A percentile compares a stretch with the other conserved stretches of the same genome.
phyloP scores from a whole-genome alignment of 2,113 vertebrate genomes.

The Xerus inauris region DNA sequence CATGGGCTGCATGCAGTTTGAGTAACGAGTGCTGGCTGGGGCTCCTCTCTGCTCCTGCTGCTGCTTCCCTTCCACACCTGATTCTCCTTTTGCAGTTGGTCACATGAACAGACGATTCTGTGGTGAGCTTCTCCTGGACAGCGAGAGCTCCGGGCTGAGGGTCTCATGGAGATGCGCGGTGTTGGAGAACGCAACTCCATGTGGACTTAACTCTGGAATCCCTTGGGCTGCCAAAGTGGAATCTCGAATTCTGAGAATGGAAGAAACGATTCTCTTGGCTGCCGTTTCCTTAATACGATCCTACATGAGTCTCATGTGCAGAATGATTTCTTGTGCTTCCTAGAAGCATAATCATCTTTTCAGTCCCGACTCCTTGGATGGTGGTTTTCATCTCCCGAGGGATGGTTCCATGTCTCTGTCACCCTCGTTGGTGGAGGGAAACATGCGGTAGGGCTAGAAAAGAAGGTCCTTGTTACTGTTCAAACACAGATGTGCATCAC shows the following conservation, averaged over 20 bases:
- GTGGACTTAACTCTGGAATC: neutral
- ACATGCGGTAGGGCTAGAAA: fast-evolving
- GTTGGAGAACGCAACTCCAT: neutral
- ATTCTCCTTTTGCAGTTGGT: neutral
- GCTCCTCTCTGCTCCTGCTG: fast-evolving
- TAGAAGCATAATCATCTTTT: neutral
- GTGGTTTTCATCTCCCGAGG: neutral
- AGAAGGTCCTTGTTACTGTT: neutral
- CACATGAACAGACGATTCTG: neutral
- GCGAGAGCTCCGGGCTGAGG: neutral
- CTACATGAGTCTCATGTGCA: neutral
- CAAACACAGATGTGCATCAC: neutral
- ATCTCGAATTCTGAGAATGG: neutral
- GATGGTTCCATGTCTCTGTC: neutral
- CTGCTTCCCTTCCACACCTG: neutral
- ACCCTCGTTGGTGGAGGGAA: neutral
- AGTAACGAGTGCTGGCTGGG: neutral
- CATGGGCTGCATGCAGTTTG: neutral
- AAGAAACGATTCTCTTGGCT: neutral
- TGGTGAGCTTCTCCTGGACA: neutral
- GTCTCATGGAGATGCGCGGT: neutral
- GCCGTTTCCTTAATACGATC: neutral
- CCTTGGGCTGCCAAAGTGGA: neutral
- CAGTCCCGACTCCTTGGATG: neutral
- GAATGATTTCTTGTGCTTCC: neutral